A percentile compares a stretch with the other conserved stretches of the same genome.
phyloP scores from a whole-genome alignment of 2,113 vertebrate genomes.

The Elachura formosa region DNA sequence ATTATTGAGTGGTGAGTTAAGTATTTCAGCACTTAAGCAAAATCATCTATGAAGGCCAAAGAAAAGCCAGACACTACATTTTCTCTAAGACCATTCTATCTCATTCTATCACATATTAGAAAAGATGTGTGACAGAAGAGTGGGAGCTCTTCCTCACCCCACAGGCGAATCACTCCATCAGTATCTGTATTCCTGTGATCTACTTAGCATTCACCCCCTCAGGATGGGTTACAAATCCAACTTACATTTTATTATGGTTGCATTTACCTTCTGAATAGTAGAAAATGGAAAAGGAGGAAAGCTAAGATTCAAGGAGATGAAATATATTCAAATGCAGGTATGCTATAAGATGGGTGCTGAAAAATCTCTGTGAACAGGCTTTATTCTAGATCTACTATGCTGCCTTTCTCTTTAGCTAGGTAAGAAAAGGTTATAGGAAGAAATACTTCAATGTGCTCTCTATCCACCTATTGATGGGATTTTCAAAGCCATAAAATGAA shows the following conservation, averaged over 20 bases:
- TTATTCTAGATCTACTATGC: neutral
- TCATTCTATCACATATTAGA: neutral
- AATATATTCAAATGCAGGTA: neutral
- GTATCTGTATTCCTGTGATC: neutral
- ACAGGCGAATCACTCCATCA: neutral
- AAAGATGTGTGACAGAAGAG: neutral
- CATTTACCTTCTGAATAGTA: neutral
- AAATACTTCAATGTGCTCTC: neutral
- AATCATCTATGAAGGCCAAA: neutral
- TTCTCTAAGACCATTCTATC: neutral
- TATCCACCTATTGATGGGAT: neutral
- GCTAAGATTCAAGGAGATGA: neutral
- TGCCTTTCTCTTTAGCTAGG: neutral
- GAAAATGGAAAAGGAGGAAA: neutral
- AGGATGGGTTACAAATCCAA: neutral
- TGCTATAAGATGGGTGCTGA: neutral
- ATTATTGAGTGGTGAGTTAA: neutral
- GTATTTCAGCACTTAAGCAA: neutral
- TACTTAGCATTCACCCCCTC: rapidly evolving
- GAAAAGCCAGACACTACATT: neutral
- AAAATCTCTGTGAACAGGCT: neutral
- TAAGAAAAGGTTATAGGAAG: neutral
- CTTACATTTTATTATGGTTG: neutral
- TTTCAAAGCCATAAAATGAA: neutral
- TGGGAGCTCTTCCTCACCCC: neutral